Evolutionary conservation across 2,797 vertebrate genomes (phyloP).

Genomic region (Sebastes nivosus): DNA sequence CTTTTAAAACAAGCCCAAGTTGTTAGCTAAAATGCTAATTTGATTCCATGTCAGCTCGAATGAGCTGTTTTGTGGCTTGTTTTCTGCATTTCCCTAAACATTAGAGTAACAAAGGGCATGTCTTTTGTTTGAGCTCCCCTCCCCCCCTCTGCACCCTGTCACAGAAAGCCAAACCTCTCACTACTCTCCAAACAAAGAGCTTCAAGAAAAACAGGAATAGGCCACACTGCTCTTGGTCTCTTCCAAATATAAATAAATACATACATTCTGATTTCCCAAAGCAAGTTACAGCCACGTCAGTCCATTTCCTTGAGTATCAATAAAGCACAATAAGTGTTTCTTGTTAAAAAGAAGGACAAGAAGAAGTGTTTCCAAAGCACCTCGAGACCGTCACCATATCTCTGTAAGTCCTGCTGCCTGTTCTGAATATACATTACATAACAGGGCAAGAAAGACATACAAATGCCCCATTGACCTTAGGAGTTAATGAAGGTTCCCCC

Average conservation of each 20-base stretch:
- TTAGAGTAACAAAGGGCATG: slow-evolving; percentile 71
- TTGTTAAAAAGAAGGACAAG: background rate
- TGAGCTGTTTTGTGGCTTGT: slow-evolving; percentile 39
- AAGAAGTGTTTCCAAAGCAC: background rate
- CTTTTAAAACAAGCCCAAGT: slow-evolving; percentile 13
- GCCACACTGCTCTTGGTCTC: slow-evolving; percentile 16
- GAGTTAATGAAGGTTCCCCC: background rate
- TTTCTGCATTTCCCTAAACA: slow-evolving; percentile 71
- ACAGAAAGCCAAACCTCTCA: slow-evolving; percentile 50
- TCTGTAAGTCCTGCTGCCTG: background rate
- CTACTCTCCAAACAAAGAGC: slow-evolving; percentile 64
- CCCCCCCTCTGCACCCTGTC: slow-evolving; percentile 57
- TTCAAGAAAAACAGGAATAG: slow-evolving; percentile 55
- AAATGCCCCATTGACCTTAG: background rate
- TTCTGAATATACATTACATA: background rate
- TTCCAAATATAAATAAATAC: background rate
- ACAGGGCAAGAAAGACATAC: background rate
- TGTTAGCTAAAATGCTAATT: slow-evolving; percentile 51
- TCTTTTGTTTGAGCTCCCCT: slow-evolving; percentile 66
- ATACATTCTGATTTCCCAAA: background rate
- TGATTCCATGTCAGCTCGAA: slow-evolving; percentile 36
- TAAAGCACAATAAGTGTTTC: background rate
- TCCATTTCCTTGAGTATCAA: background rate
- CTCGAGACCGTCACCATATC: background rate
- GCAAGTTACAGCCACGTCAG: background rate